A percentile compares a stretch with the other conserved stretches of the same genome.
Evolutionary conservation across 92 coral and sea anemone genomes (phyloP).

Genomic region (Phymanthus crucifer): DNA sequence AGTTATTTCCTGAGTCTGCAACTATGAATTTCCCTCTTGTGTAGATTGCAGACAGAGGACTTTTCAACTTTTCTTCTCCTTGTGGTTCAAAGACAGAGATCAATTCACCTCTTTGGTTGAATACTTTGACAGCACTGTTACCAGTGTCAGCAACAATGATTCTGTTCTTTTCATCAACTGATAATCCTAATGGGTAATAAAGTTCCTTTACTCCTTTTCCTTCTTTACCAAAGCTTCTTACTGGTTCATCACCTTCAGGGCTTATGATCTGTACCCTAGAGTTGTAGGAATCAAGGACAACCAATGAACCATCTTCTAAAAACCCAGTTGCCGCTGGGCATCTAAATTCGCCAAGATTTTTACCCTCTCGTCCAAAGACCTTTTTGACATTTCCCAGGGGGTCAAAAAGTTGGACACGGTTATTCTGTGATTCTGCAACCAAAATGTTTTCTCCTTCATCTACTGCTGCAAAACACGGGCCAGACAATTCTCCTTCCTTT

Average conservation of each 20-base stretch:
- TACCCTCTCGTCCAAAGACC: conserved; percentile 44
- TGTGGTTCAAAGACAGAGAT: conserved; percentile 26
- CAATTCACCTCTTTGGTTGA: conserved; percentile 26
- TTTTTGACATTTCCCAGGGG: conserved; percentile 21
- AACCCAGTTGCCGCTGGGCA: conserved; percentile 39
- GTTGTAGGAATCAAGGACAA: conserved; percentile 39
- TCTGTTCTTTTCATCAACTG: conserved; percentile 37
- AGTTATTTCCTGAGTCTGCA: conserved; percentile 44
- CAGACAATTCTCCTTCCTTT: conserved; percentile 24
- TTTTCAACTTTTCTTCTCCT: conserved; percentile 27
- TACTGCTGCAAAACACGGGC: conserved; percentile 41
- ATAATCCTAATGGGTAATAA: conserved; percentile 34
- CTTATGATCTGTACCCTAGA: conserved; percentile 43
- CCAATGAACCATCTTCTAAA: conserved; percentile 43
- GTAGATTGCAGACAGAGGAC: conserved; percentile 39
- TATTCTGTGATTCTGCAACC: conserved; percentile 33
- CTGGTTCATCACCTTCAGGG: conserved; percentile 25
- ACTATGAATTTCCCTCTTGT: conserved; percentile 42
- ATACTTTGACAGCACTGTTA: conserved; percentile 43
- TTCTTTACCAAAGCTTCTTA: conserved; percentile 40
- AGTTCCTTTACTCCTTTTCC: conserved; percentile 39
- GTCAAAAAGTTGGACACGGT: conserved; percentile 40
- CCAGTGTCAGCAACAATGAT: conserved; percentile 52
- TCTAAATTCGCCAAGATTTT: conserved; percentile 14
- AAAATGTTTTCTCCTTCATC: conserved; percentile 32